Base-by-base conservation (phyloP, 2,113 vertebrate species). In the Austrofundulus limnaeus region DNA sequence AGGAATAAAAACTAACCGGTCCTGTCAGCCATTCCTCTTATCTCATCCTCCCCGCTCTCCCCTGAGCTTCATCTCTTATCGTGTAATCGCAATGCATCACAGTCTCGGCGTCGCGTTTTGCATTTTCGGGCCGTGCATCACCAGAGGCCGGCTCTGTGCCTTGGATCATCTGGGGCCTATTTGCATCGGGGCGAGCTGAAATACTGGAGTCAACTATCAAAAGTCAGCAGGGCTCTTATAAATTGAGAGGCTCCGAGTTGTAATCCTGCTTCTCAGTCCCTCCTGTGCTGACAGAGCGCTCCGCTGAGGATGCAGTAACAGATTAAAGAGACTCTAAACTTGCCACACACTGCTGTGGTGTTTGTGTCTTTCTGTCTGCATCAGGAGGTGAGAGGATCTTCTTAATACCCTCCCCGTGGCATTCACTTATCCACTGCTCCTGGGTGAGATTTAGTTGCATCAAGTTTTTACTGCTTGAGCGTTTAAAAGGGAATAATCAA, bases 241-340 rank as follows among this genome's bases (percentile, higher is more conserved):
- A 68, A 77, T 63, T 70, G 78, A 72, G 66, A 71, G 57, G 63
- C 75, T 75, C 64, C 38, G 75, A 70, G 75, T 72, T 43, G 66
- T 76, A 77, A 75, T 81, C 72, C 70, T 61, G 64, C 62, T 46
- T 69, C 70, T 50, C 61, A 21, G 41, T 57, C 54, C 25, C 43
- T 68, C 53, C 80, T 67, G 71, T 60, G 74, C 71, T 80, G 82
- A 77, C 81, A 37, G 68, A 69, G 72, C 67, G 43, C 57, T 77
- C 74, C 70, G 23, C 56, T 59, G 78, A 75, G 84, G 78, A 62
- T 56, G 77, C 49, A 51, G 58, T 20, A 60, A 49, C 50, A 80
- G 87, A 85, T 87, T 78, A 77, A 81, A 83, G 61, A 62, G 72
- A 50, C 70, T 74, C 68, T 70, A 60, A 58, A 43, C 41, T 52